Evolutionary conservation across 2,113 vertebrate genomes (phyloP), one percentile per base, ranked within the genome.

Genomic region (Nematolebias whitei): DNA sequence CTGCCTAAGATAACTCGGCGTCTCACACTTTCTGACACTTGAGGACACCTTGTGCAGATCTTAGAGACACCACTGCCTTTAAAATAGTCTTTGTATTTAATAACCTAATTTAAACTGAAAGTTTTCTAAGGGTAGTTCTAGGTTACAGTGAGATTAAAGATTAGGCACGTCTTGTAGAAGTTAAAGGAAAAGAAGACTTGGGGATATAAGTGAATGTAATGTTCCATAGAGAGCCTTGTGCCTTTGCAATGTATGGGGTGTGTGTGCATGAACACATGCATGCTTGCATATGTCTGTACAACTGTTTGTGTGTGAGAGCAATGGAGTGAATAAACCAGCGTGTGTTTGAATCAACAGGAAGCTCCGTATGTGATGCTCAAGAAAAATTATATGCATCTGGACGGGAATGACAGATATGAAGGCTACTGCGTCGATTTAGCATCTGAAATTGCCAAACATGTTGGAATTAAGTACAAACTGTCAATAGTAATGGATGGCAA

Each of bases 341-440:
- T 94, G 57, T 93, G 91, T 93, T 93, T 89, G 84, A 90, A 92
- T 82, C 95, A 93, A 94, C 96, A 99, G 98, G 98, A 99, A 95
- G 97, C 97, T 66, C 98, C 97, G 72, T 99, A 99, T 88, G 98
- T 99, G 90, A 99, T 99, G 98, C 96, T 95, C 93, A 99, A 99
- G 94, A 99, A 98, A 95, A 97, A 97, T 90, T 95, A 96, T 92
- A 95, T 96, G 87, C 95, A 98, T 92, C 94, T 98, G 91, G 97
- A 98, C 91, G 98, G 97, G 91, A 99, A 99, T 94, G 98, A 99
- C 59, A 96, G 95, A 92, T 99, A 99, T 92, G 98, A 99, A 95
- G 98, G 98, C 93, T 99, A 99, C 92, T 99, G 98, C 93, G 98
- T 99, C 87, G 98, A 99, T 93, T 95, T 99, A 94, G 98, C 97